phyloP scores from a whole-genome alignment of 2,888 invertebrate genomes.

The Epsilonema sp. region DNA sequence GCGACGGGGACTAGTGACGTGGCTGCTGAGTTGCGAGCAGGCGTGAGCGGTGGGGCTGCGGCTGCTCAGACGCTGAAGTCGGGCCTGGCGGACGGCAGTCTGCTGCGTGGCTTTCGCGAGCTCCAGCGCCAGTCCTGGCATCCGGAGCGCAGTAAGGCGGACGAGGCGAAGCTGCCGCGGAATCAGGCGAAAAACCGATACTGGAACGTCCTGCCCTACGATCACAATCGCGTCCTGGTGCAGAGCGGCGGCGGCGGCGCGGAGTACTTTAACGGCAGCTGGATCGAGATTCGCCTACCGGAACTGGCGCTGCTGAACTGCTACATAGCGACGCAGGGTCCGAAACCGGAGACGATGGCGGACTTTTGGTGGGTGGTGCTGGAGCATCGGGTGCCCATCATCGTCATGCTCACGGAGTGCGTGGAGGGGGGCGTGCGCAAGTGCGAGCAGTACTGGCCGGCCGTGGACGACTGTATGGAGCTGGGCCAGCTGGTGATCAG shows the following conservation, averaged over 20 bases:
- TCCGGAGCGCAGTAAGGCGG: background rate
- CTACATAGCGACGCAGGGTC: constrained; percentile 10
- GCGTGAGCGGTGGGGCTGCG: no score
- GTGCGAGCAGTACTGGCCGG: constrained; percentile 10
- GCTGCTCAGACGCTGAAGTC: background rate
- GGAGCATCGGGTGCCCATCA: constrained; percentile 6
- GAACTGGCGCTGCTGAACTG: background rate
- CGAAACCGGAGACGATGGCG: constrained; percentile 4
- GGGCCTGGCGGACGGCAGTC: background rate
- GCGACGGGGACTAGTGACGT: background rate
- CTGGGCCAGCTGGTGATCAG: constrained; percentile 3
- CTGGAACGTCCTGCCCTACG: constrained; percentile 11
- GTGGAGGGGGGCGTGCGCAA: constrained; percentile 6
- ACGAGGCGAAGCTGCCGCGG: background rate
- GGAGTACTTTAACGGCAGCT: constrained; percentile 10
- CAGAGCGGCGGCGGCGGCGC: background rate
- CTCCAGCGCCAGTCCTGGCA: background rate
- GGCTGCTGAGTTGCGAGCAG: no score
- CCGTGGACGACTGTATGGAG: constrained; percentile 2
- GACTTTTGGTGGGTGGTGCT: constrained; percentile 10
- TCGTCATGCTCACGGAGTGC: constrained; percentile 10
- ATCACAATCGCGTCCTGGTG: constrained; percentile 7
- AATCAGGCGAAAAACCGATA: constrained; percentile 9
- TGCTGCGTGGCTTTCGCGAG: background rate
- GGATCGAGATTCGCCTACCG: constrained; percentile 3